Conservation (phyloP, 2,797 vertebrate species). For the Fistularia commersonii region DNA sequence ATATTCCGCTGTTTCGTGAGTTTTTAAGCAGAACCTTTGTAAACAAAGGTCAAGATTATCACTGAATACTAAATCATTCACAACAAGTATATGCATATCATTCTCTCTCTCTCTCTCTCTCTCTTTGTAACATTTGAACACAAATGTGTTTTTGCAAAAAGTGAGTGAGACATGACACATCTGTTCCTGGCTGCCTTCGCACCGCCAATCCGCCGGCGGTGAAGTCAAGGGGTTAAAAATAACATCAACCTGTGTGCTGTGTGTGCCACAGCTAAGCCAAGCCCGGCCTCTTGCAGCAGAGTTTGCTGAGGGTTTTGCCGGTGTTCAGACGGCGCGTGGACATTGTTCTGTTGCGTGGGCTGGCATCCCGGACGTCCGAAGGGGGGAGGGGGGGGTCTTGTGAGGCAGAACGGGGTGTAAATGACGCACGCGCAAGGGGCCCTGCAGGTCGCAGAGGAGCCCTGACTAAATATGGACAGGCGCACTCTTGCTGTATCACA, state of each 20-base stretch:
- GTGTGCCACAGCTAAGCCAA: slow-evolving; percentile 18
- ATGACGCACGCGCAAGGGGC: slow-evolving; percentile 76
- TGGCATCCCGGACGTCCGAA: slow-evolving; percentile 36
- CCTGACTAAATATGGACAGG: slow-evolving; percentile 96
- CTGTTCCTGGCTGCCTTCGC: slow-evolving; percentile 55
- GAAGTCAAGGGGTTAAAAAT: slow-evolving; percentile 62
- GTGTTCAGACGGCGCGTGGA: slow-evolving; percentile 57
- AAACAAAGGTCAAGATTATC: too few relatives aligned
- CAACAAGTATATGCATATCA: too few relatives aligned
- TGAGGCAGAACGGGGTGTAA: slow-evolving; percentile 76
- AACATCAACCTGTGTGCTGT: slow-evolving; percentile 36
- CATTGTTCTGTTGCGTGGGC: slow-evolving; percentile 40
- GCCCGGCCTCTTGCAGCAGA: slow-evolving; percentile 26
- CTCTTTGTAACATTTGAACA: neutral
- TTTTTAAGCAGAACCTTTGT: too few relatives aligned
- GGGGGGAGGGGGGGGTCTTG: slow-evolving; percentile 51
- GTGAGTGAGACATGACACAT: slow-evolving; percentile 48
- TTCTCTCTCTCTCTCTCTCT: too few relatives aligned
- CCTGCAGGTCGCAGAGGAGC: slow-evolving; percentile 78
- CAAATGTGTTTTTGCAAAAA: slow-evolving; percentile 42
- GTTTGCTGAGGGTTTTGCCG: slow-evolving; percentile 36
- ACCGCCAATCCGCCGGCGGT: slow-evolving; percentile 43
- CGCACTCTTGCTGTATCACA: slow-evolving; percentile 79
- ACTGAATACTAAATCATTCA: too few relatives aligned
- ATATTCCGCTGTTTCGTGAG: too few relatives aligned